These are phyloP conservation scores for Pogonocichla stellata DNA, from an alignment of 2,113 vertebrate species.

Conservation along the genomic window DNA sequence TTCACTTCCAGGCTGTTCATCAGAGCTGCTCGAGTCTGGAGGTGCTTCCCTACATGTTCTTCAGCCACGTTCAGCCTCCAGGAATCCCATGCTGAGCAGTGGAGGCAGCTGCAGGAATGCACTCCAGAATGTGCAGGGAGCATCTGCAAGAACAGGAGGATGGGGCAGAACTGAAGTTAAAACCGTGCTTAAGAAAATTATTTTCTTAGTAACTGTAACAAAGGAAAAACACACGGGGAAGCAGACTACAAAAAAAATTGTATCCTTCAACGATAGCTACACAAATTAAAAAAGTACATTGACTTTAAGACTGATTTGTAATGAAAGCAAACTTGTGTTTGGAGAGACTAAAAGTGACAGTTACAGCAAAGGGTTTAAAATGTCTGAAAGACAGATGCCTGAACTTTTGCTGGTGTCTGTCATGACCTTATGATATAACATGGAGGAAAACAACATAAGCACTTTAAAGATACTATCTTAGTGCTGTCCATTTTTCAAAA, in stretches of 20 bases:
- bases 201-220: not conserved
- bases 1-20: not conserved
- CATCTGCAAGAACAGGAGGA: not conserved
- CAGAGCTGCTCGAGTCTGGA: not conserved
- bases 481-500: not conserved
- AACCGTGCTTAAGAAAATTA: not conserved
- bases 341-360: not conserved
- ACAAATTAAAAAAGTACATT: not conserved
- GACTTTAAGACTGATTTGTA: not conserved
- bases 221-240: not conserved
- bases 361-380: not conserved
- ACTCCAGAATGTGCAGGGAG: fast-evolving
- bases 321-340: not conserved
- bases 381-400: not conserved
- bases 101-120: not conserved
- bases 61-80: not conserved
- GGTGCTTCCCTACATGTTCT: not conserved
- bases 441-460: not conserved
- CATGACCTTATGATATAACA: not conserved
- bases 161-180: not conserved
- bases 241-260: not conserved
- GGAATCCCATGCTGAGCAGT: fast-evolving
- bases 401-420: not conserved
- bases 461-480: not conserved
- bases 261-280: not conserved